Evolutionary conservation across 1,140 invertebrate genomes (phyloP), one percentile per base, ranked within the genome.

Genomic region (Drosophila kurseongensis): DNA sequence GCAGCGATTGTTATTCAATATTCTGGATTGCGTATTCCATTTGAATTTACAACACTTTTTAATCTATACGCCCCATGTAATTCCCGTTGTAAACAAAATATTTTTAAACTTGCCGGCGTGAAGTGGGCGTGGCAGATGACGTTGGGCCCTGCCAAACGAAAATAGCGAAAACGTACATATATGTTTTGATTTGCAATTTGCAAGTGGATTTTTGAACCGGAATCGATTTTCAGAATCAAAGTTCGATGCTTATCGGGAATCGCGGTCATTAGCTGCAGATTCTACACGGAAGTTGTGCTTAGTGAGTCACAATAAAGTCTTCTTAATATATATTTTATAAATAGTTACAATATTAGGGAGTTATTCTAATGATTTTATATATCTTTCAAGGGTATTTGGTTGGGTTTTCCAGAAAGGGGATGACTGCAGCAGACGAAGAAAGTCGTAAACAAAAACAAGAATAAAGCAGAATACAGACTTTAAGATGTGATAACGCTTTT

Each of bases 161-260:
- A 57, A 47, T 23, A 23, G 16, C 44, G 12, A 45, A 45, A 23
- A 40, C 5, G 5, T 40, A 40, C 38, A 13, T 13, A 54, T 23
- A 52, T 23, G 16, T 40, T 12, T 62, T 27, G 65, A 56, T 56
- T 41, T 50, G 29, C 44, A 10, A 41, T n/a, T n/a, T 59, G 45
- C 69, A 72, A 38, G 45, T 73, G 69, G 55, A 73, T 73, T 75
- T 66, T 75, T 51, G 72, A 75, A 75, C 52, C 72, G 72, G 60
- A 66, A 75, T 75, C 48, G 10, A 75, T 75, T 75, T 63, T 48
- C 29, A 29, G 40, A 58, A 54, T 75, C 72, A 75, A 75, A 75
- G 72, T 75, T 75, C 72, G 71, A 18, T 56, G 58, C 72, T 75
- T 75, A 75, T 75, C 65, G 36, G 14, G 4, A 9, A 48, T n/a